Evolutionary conservation across 2,797 vertebrate genomes (phyloP), one percentile per base, ranked within the genome.

Genomic region (Artibeus lituratus): DNA sequence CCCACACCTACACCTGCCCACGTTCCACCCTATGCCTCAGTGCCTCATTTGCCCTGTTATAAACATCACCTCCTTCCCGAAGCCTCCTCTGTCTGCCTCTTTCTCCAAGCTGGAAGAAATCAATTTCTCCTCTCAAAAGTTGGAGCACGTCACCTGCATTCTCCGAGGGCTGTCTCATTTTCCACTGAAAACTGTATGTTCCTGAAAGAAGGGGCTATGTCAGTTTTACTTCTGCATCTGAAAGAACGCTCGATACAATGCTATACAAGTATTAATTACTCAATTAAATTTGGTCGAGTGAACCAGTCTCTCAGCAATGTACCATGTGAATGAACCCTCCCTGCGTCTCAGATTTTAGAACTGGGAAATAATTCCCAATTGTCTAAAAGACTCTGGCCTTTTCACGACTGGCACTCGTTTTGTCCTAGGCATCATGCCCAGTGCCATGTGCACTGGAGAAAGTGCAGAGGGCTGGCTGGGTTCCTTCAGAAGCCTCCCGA

Each of bases 51-150:
- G 18, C 37, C 24, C n/a, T 49, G 22, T 35, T 51, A 80, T 92
- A 89, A 89, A 87, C 59, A 62, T 35, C n/a, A 44, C 26, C 35
- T 86, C 59, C 77, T 90, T 87, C 47, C 70, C 14, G 32, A 87
- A 89, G 76, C 26, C n/a, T 76, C 7, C n/a, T 55, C 32, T 12
- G 14, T 32, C n/a, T 0, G 7, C 22, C 29, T 57, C 82, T 81
- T 78, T 76, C 72, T 92, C 72, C 26, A 73, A 51, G 87, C 12
- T n/a, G 39, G 42, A 93, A 59, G 69, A 95, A 92, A 93, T 96
- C 77, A 78, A 26, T 86, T 88, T 35, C 2, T 87, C 24, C 53
- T 65, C 44, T 72, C 72, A 85, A 84, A 95, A 74, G 49, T 70
- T 57, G 29, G 0, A 55, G 55, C 35, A 42, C 0, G 0, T 91